phyloP scores from a whole-genome alignment of 2,797 vertebrate genomes.

The Dromococcyx pavoninus region DNA sequence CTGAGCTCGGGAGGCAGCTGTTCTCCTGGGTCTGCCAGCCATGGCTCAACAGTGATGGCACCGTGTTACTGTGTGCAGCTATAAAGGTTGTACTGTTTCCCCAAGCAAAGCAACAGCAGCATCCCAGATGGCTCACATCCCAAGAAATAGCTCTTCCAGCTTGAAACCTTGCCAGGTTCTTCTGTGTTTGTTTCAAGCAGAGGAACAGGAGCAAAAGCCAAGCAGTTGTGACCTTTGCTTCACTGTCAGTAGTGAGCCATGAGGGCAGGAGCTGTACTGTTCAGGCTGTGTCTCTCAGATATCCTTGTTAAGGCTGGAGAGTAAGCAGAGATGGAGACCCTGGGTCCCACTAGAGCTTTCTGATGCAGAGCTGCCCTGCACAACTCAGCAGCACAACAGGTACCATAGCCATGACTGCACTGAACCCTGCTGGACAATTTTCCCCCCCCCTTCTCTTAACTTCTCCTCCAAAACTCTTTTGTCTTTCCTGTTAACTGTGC shows the following conservation, averaged over 20 bases:
- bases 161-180: not conserved
- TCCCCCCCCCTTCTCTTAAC: fast-evolving
- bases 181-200: not conserved
- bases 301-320: not conserved
- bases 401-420: not conserved
- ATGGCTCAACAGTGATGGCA: not conserved
- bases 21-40: not conserved
- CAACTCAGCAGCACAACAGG: fast-evolving
- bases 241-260: not conserved
- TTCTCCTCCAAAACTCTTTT: not conserved
- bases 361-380: not conserved
- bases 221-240: not conserved
- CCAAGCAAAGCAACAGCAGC: not conserved
- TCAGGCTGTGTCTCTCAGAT: not conserved
- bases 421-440: not conserved
- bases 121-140: not conserved
- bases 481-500: not conserved
- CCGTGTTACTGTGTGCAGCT: not conserved
- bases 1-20: not conserved
- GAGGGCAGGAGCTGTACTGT: not conserved
- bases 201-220: not conserved
- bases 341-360: not conserved
- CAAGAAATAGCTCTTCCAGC: not conserved
- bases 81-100: not conserved
- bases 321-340: not conserved